A percentile compares a stretch with the other conserved stretches of the same genome.
Evolutionary conservation across 1,140 invertebrate species (phyloP).

Genomic region (Homarus americanus): DNA sequence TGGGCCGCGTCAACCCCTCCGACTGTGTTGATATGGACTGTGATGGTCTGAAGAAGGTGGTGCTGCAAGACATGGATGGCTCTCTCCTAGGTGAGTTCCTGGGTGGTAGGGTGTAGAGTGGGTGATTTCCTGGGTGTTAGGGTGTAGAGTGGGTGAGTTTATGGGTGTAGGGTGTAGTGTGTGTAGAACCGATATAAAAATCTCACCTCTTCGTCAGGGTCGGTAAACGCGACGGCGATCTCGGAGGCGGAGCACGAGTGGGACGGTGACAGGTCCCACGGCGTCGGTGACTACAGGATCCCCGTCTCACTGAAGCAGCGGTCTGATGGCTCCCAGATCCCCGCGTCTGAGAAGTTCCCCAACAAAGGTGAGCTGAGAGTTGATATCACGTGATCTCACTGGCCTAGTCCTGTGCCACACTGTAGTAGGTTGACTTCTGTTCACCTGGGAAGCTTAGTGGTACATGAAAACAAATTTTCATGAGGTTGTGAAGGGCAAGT

Average conservation of each 20-base stretch:
- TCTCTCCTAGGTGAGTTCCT: conserved; percentile 40
- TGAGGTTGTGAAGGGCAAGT: too few relatives aligned
- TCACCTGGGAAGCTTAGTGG: too few relatives aligned
- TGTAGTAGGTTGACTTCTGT: too few relatives aligned
- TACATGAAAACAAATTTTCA: too few relatives aligned
- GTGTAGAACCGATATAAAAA: too few relatives aligned
- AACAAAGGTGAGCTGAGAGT: conserved; percentile 61
- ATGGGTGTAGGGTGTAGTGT: not conserved
- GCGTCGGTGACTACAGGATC: conserved; percentile 70
- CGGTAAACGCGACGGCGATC: conserved; percentile 27
- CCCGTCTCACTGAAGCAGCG: conserved; percentile 49
- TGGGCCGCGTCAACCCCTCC: conserved; percentile 51
- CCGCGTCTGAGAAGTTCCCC: conserved; percentile 50
- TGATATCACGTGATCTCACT: too few relatives aligned
- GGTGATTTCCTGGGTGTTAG: not conserved
- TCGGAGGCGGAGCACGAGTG: conserved; percentile 62
- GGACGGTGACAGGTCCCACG: conserved; percentile 55
- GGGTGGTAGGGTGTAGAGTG: too few relatives aligned
- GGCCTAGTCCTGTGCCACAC: too few relatives aligned
- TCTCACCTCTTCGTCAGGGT: too few relatives aligned
- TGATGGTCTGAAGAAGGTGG: conserved; percentile 71
- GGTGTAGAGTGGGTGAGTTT: too few relatives aligned
- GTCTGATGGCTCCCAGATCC: conserved; percentile 26
- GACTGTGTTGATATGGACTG: conserved; percentile 73
- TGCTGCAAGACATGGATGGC: conserved; percentile 63